A percentile compares a stretch with the other conserved stretches of the same genome.
Evolutionary conservation across 1,140 invertebrate genomes (phyloP).

Genomic region (Centruroides vittatus): DNA sequence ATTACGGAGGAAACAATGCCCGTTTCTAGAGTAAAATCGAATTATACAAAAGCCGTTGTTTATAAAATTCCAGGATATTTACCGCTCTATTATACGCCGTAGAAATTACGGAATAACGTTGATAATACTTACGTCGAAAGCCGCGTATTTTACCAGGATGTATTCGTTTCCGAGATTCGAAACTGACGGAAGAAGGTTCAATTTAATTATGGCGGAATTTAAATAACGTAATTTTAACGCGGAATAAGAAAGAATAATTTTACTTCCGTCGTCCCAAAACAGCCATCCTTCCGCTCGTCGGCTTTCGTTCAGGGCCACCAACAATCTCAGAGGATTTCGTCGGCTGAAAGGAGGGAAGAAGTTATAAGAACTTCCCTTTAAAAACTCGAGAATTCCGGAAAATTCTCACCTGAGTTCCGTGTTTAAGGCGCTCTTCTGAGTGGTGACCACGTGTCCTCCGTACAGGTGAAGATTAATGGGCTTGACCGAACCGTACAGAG

Average conservation of each 20-base stretch:
- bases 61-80: too few relatives aligned
- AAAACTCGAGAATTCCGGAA: not conserved
- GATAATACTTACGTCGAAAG: constrained; percentile 1
- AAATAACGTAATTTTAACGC: too few relatives aligned
- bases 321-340: constrained; percentile 13
- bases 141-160: constrained; percentile 4
- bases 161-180: constrained; percentile 1
- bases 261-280: constrained; percentile 15
- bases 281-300: constrained; percentile 9
- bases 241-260: too few relatives aligned
- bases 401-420: not conserved
- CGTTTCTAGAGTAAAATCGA: too few relatives aligned
- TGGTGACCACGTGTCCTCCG: not conserved
- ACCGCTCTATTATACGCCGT: too few relatives aligned
- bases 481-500: not conserved
- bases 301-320: constrained; percentile 12
- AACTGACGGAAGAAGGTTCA: not conserved
- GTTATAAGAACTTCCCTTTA: not conserved
- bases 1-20: too few relatives aligned
- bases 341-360: constrained; percentile 2
- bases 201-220: too few relatives aligned
- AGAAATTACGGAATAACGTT: too few relatives aligned
- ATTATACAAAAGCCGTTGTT: too few relatives aligned
- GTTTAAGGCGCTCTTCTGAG: not conserved
- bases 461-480: not conserved